These are phyloP conservation scores for Osmerus eperlanus DNA, from an alignment of 2,113 vertebrate species.

Conservation along the genomic window DNA sequence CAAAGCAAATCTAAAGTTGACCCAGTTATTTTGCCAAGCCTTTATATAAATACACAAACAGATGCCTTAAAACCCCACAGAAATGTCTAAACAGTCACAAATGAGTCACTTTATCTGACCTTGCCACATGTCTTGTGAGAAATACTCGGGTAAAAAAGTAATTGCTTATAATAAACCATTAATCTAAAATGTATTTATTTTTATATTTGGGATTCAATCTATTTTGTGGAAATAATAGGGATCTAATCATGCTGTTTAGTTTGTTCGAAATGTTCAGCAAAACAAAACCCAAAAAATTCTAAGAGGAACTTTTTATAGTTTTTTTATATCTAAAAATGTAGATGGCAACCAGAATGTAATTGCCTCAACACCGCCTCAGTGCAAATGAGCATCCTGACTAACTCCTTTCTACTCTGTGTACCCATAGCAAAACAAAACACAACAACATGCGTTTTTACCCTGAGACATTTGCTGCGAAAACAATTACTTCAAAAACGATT, in stretches of 20 bases:
- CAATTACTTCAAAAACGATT: slow-evolving; percentile 43
- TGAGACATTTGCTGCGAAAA: slow-evolving; percentile 38
- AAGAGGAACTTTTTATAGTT: slow-evolving; percentile 21
- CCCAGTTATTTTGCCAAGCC: slow-evolving; percentile 21
- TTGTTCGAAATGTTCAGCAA: background rate
- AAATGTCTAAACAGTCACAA: slow-evolving; percentile 8
- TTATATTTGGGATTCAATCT: too few relatives aligned
- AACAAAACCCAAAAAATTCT: slow-evolving; percentile 26
- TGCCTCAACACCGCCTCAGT: slow-evolving; percentile 10
- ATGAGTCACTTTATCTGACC: too few relatives aligned
- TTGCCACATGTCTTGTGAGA: too few relatives aligned
- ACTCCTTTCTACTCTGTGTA: slow-evolving; percentile 25
- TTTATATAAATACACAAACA: background rate
- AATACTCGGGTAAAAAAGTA: too few relatives aligned
- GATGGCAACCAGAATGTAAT: slow-evolving; percentile 40
- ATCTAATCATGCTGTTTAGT: too few relatives aligned
- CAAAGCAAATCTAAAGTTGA: slow-evolving; percentile 42
- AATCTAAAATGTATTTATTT: too few relatives aligned
- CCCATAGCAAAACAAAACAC: slow-evolving; percentile 26
- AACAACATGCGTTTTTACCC: slow-evolving; percentile 29
- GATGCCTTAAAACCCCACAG: slow-evolving; percentile 18
- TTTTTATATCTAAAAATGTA: slow-evolving; percentile 38
- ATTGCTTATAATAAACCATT: too few relatives aligned
- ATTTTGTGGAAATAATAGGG: too few relatives aligned
- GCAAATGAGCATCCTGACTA: slow-evolving; percentile 24